Base-by-base conservation (phyloP, 2,797 vertebrate species). In the Sebastes matsubarae region DNA sequence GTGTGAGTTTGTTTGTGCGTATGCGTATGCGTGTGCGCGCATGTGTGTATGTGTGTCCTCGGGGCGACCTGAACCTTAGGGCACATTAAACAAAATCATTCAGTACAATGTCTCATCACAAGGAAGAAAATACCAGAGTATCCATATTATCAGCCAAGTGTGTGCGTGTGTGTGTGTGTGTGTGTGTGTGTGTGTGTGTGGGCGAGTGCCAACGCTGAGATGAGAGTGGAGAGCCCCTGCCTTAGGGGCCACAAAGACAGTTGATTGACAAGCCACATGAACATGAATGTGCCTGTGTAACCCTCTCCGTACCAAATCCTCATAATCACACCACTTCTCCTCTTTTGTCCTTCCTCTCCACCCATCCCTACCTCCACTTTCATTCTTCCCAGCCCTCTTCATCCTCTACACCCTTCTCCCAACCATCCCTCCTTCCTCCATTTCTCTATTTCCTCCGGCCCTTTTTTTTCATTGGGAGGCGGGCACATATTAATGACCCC, bases 141-240 rank as follows among this genome's bases (percentile, higher is more conserved):
- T 84, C 61, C 59, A 5, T 81, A 85, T 68, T 67, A 74, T 70
- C 77, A 91, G 91, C 81, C 89, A 91, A 91, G 54, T 72, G 68
- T 74, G 59, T 54, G 58, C 67, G 59, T 69, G 68, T 79, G 60
- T 71, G 66, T 64, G 30, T 52, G 42, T 42, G 77, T 71, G 77
- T 68, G 29, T 74, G 54, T 78, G 66, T 77, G 79, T 67, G 77
- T 80, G 76, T 81, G 73, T 34, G 76, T 74, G 77, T 72, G 77
- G 50, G 78, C 1, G 42, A 54, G 85, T 90, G 92, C 86, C 91
- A 90, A 90, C 83, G 77, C 76, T 86, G 77, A 87, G 88, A 89
- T 88, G 86, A 91, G 84, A 81, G 75, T 78, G 91, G 93, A 93
- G 91, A 95, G 73, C 88, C 93, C 92, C 91, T 78, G 91, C 94